A percentile compares a stretch with the other conserved stretches of the same genome.
Conservation (phyloP, 2,888 invertebrate species). For the Erebia palarica region DNA sequence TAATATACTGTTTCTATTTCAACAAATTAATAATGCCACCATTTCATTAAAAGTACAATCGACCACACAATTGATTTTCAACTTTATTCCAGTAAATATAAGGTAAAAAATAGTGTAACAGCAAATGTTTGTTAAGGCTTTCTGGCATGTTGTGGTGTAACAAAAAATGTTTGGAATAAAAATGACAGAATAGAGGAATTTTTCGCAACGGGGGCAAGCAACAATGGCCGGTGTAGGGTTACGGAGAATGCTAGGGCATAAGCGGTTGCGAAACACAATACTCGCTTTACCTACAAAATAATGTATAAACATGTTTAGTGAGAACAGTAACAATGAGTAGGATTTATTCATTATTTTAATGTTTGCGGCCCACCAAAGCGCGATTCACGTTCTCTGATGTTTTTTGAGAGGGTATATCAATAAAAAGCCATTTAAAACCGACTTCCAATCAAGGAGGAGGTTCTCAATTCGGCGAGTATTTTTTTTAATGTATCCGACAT, state of each 20-base stretch:
- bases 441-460: too few species aligned
- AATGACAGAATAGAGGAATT: conserved; percentile 48
- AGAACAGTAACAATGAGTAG: not conserved
- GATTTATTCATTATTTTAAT: conserved; percentile 11
- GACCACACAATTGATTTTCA: not conserved
- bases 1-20: conserved; percentile 35
- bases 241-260: conserved; percentile 29
- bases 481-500: too few species aligned
- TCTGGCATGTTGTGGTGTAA: not conserved
- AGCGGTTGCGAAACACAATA: conserved; percentile 19
- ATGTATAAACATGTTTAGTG: not conserved
- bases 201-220: conserved; percentile 45
- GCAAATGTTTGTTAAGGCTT: not conserved
- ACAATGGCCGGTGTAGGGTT: conserved; percentile 35
- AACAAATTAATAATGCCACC: conserved; percentile 23
- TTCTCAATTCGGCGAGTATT: too few species aligned
- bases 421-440: too few species aligned
- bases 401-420: too few species aligned
- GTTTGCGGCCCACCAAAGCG: not conserved
- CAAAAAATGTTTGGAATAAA: conserved; percentile 38
- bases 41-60: conserved; percentile 9
- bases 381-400: too few species aligned
- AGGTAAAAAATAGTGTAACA: conserved; percentile 3
- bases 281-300: conserved; percentile 6
- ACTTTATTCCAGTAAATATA: not conserved